Evolutionary conservation across 2,888 invertebrate species (phyloP), one percentile per base, ranked within the genome.

Genomic region (Agriopis marginaria): DNA sequence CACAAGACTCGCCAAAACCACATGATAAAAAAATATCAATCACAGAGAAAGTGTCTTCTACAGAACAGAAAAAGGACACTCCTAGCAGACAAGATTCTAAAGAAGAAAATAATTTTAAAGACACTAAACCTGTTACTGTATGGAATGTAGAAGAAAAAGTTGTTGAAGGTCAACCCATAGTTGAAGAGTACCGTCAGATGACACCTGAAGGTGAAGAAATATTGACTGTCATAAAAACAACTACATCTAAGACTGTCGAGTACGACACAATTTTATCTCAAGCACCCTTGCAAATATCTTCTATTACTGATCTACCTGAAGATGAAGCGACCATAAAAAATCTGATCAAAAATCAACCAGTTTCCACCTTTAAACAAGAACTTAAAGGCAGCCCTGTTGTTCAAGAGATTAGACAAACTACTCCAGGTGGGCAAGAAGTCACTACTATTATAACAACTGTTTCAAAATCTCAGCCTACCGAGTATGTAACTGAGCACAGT

Each of bases 401-500:
- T 54, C 72, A 81, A 77, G 81, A 86, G 75, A 74, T 77, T 17
- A 75, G 72, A 56, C 77, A 83, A 73, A 75, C 66, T 63, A 77
- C 79, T 62, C 88, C 87, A 53, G 82, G 83, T 71, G 86, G 79
- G 3, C 72, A 77, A 68, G 82, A 86, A 79, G 75, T 86, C n/a
- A 86, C 86, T n/a, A 86, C 81, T n/a, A 74, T 84, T 47, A 75
- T 86, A 77, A 87, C 85, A 3, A 80, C 76, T 56, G 77, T 85
- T 51, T 80, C 87, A n/a, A 80, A 81, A 73, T 78, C 86, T 4
- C 84, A 86, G 65, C 89, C 91, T 51, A 76, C 80, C 23, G 85
- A 90, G 70, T 82, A 77, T 68, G 66, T 85, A 9, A 84, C 86
- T 51, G 90, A 92, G 77, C 87, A 87, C 59, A 86, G 82, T 39